Conservation (phyloP, 2,888 invertebrate species). For the Exocentrus adspersus region DNA sequence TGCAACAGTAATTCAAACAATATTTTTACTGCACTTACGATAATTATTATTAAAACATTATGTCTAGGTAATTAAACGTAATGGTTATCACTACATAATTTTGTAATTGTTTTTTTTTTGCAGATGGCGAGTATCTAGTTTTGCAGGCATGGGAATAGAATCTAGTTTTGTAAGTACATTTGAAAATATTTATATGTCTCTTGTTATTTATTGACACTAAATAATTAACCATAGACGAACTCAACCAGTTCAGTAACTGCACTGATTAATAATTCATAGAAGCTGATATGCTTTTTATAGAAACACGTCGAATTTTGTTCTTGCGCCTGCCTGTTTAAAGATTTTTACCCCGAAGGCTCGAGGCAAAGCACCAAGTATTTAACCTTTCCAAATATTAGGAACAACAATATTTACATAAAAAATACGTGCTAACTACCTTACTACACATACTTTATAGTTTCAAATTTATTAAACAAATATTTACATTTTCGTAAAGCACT, state of each 20-base stretch:
- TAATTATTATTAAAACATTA: not conserved
- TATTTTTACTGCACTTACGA: constrained; percentile 7
- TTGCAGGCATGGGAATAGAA: constrained; percentile 1
- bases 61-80: constrained; percentile 5
- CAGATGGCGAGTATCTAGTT: constrained; percentile 28
- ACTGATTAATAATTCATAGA: too few relatives aligned
- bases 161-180: not conserved
- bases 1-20: constrained; percentile 5
- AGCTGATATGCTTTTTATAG: too few relatives aligned
- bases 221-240: too few relatives aligned
- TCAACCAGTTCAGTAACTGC: too few relatives aligned
- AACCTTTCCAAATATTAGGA: constrained; percentile 35
- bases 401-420: constrained; percentile 32
- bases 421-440: constrained; percentile 25
- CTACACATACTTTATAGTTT: constrained; percentile 25
- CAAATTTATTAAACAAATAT: constrained; percentile 24
- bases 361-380: constrained; percentile 20
- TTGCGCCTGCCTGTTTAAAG: too few relatives aligned
- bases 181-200: too few relatives aligned
- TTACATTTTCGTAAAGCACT: constrained; percentile 15
- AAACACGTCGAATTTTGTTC: too few relatives aligned
- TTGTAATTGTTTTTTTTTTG: constrained; percentile 21
- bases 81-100: constrained; percentile 11
- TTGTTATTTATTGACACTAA: too few relatives aligned
- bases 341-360: too few relatives aligned